Evolutionary conservation across 2,797 vertebrate genomes (phyloP).

Genomic region (Ptychobarbus kaznakovi): DNA sequence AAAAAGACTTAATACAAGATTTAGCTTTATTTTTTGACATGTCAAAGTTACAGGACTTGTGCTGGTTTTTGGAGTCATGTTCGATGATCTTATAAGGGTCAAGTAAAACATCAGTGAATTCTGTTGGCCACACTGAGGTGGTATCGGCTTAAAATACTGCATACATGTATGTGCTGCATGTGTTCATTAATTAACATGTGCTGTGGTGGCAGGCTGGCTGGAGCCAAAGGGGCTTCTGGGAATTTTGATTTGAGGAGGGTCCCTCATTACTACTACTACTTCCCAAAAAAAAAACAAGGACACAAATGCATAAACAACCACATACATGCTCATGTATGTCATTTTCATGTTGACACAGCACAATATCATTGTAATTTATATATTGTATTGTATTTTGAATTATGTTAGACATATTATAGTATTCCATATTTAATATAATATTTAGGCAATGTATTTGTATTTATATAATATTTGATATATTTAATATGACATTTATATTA

Average conservation of each 20-base stretch:
- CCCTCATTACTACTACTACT: constrained; percentile 57
- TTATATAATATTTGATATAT: not conserved
- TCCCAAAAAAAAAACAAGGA: constrained; percentile 45
- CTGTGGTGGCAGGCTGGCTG: constrained; percentile 79
- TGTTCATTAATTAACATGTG: constrained; percentile 64
- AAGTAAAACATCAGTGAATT: not conserved
- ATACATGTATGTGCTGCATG: constrained; percentile 29
- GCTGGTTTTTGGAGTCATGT: not conserved
- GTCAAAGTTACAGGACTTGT: not conserved
- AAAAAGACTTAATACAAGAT: too few relatives aligned
- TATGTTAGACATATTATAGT: not conserved
- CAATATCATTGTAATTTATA: not conserved
- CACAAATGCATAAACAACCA: constrained; percentile 44
- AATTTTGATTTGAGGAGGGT: constrained; percentile 67
- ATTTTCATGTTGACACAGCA: constrained; percentile 21
- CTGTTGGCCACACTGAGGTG: not conserved
- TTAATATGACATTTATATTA: not conserved
- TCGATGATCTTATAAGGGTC: not conserved
- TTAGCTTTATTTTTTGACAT: not conserved
- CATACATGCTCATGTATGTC: constrained; percentile 25
- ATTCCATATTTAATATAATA: not conserved
- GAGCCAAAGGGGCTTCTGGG: constrained; percentile 71
- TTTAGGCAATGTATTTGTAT: not conserved
- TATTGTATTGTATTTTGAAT: not conserved
- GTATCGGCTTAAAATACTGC: constrained; percentile 3